These are phyloP conservation scores for Papilio dardanus DNA, from an alignment of 1,140 invertebrate species.

Conservation along the genomic window DNA sequence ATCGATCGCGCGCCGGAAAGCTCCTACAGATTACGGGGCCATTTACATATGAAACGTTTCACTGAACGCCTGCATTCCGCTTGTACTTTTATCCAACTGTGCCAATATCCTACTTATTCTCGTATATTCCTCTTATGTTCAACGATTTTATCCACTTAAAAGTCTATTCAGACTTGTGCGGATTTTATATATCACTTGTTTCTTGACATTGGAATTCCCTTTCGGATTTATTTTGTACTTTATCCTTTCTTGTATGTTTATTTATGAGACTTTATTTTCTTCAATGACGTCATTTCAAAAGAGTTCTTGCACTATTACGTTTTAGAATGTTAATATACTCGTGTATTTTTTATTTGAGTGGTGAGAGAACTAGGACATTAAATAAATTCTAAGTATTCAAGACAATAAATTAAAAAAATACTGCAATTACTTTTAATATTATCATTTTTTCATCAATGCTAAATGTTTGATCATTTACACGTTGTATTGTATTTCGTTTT, in stretches of 20 bases:
- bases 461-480: no score
- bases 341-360: no score
- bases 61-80: conserved; percentile 66
- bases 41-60: conserved; percentile 80
- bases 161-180: conserved; percentile 40
- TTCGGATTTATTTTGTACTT: conserved; percentile 41
- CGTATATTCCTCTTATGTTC: conserved; percentile 55
- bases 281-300: conserved; percentile 1
- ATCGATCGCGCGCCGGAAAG: conserved; percentile 64
- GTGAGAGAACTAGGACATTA: no score
- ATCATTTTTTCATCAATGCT: no score
- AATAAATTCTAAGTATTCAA: no score
- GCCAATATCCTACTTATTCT: conserved; percentile 57
- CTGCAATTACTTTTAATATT: no score
- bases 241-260: conserved; percentile 34
- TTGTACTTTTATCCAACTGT: conserved; percentile 64
- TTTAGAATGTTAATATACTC: neutral
- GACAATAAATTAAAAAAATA: no score
- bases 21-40: conserved; percentile 70
- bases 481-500: no score
- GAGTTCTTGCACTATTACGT: neutral
- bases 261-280: conserved; percentile 27
- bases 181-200: conserved; percentile 38
- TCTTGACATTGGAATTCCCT: conserved; percentile 38
- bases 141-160: conserved; percentile 48